Base-by-base conservation (phyloP, 2,113 vertebrate species). In the Cyprinodon variegatus region DNA sequence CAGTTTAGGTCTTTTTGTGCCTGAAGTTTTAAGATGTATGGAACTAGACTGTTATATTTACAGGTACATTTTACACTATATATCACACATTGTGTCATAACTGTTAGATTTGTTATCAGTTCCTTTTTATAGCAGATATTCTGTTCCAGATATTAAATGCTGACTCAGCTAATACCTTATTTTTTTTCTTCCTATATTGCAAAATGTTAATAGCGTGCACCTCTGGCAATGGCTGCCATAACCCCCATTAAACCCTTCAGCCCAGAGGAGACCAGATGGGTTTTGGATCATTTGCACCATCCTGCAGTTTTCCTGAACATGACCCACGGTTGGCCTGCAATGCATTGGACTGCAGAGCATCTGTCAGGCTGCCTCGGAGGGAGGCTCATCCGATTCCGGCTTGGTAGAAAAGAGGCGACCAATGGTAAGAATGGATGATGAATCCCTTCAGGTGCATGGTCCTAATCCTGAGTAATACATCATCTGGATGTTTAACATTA, bases 301-400 rank as follows among this genome's bases (percentile, higher is more conserved):
- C 98, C 98, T 1, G 95, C 95, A 3, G 84, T 99, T 63, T 98
- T 99, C 91, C 89, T 86, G 76, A 91, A 94, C 86, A 98, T 98
- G 97, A 95, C 79, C 69, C 83, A 68, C 0, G 91, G 94, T 82
- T 99, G 98, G 98, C 97, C 96, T 45, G 95, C 91, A n/a, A 90
- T 91, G 48, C 83, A 53, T 20, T 99, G 98, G 98, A 95, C 93
- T 4, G 94, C 73, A 1, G 74, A 95, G 69, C 85, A 95, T 69
- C 94, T 99, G 75, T 94, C 95, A 5, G 11, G 62, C 0, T 11
- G 95, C 65, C 89, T 98, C 13, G 79, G 66, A 39, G 93, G 93
- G 85, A 96, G 92, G 83, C 76, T 11, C 11, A 74, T 98, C 46
- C 87, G 79, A 57, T 99, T 99, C 87, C 93, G 98, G 73, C 93